Conservation (phyloP, 1,140 invertebrate genomes). For the Alviniconcha marisindica region DNA sequence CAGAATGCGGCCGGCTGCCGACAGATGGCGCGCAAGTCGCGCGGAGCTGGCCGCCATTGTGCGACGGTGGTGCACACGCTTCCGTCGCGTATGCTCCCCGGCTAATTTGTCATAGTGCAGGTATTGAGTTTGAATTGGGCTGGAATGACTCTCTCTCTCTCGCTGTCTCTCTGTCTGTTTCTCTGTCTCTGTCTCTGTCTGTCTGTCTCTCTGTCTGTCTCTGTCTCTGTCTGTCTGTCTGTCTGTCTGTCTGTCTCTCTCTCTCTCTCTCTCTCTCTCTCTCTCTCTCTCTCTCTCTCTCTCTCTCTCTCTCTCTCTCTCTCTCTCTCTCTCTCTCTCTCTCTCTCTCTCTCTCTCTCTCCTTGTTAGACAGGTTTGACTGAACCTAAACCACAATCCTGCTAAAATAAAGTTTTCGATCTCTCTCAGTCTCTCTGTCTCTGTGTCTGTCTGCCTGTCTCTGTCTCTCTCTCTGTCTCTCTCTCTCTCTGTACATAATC, state of each 20-base stretch:
- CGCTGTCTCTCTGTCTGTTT: not conserved
- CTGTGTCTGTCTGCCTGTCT: not conserved
- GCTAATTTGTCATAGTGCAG: slow-evolving; percentile 41
- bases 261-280: too few relatives aligned
- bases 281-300: too few relatives aligned
- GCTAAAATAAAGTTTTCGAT: too few relatives aligned
- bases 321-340: too few relatives aligned
- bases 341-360: too few relatives aligned
- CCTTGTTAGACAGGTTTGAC: too few relatives aligned
- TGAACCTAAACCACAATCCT: too few relatives aligned
- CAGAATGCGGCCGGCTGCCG: slow-evolving; percentile 37
- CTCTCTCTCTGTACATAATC: not conserved
- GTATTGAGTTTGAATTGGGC: slow-evolving; percentile 41
- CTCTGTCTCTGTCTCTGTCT: not conserved
- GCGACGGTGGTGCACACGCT: slow-evolving; percentile 4
- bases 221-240: too few relatives aligned
- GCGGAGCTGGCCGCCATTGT: slow-evolving; percentile 30
- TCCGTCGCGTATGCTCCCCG: slow-evolving; percentile 32
- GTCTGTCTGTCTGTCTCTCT: too few relatives aligned
- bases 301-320: too few relatives aligned
- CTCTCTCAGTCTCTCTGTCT: too few relatives aligned
- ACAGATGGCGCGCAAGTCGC: slow-evolving; percentile 44
- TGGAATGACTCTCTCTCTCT: slow-evolving; percentile 30
- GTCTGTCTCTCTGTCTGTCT: too few relatives aligned
- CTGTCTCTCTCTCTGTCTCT: not conserved